A percentile compares a stretch with the other conserved stretches of the same genome.
Conservation (phyloP, 2,113 vertebrate genomes). For the Dipodomys stephensi region DNA sequence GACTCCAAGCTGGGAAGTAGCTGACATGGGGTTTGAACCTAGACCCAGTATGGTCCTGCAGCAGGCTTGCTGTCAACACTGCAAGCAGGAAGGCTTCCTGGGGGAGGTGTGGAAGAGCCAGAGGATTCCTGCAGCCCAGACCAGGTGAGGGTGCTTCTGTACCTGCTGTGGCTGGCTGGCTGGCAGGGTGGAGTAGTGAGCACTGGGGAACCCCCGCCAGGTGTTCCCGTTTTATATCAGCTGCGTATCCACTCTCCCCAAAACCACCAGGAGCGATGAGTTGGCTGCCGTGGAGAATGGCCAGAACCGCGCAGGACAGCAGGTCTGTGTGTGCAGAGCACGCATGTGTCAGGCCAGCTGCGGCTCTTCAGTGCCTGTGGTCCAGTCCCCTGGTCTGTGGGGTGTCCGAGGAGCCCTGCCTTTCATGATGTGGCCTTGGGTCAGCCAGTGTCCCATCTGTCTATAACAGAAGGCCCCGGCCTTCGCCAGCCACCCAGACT, state of each 20-base stretch:
- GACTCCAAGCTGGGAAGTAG: not conserved
- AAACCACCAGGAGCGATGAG: too few relatives aligned
- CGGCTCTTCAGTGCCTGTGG: not conserved
- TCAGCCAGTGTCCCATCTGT: constrained; percentile 43
- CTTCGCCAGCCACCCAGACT: not conserved
- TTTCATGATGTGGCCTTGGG: not conserved
- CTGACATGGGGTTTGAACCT: not conserved
- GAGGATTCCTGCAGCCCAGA: not conserved
- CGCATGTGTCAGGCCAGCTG: not conserved
- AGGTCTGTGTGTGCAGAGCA: too few relatives aligned
- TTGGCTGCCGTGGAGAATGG: too few relatives aligned
- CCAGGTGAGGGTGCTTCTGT: not conserved
- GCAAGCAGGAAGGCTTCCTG: constrained; percentile 6
- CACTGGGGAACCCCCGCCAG: not conserved
- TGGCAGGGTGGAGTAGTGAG: not conserved
- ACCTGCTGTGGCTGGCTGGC: not conserved
- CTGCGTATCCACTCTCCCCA: not conserved
- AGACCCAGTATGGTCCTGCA: not conserved
- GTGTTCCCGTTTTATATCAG: not conserved
- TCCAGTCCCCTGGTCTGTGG: not conserved
- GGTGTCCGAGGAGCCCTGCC: not conserved
- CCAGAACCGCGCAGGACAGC: too few relatives aligned
- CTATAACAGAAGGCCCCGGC: not conserved
- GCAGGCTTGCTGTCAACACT: not conserved
- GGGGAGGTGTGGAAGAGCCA: not conserved